phyloP scores from a whole-genome alignment of 2,888 invertebrate genomes.

The Epirrhoe tristata region DNA sequence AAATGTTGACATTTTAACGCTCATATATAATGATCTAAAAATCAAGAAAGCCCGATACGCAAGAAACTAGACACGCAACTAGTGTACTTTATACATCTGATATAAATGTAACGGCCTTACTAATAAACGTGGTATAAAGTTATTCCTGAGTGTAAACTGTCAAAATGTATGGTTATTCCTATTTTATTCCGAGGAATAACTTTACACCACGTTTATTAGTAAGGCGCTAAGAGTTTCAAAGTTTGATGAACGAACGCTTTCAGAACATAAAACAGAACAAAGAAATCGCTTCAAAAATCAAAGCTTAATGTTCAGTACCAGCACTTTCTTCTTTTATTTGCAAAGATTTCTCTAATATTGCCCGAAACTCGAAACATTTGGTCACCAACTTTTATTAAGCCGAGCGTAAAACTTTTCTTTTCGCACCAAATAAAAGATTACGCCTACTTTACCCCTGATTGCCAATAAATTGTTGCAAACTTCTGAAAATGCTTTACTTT shows the following conservation, averaged over 20 bases:
- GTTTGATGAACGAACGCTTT: neutral
- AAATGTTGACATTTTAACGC: no score
- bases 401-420: constrained; percentile 12
- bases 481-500: constrained; percentile 29
- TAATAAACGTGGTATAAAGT: no score
- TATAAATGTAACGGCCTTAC: no score
- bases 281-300: neutral
- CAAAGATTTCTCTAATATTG: neutral
- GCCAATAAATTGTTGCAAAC: constrained; percentile 34
- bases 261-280: neutral
- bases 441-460: constrained; percentile 29
- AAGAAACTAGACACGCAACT: no score
- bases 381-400: constrained; percentile 12
- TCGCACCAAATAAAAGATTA: constrained; percentile 28
- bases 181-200: no score
- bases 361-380: neutral
- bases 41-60: no score
- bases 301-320: neutral
- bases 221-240: no score
- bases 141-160: no score
- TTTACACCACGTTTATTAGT: no score
- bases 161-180: no score
- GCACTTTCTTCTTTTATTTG: neutral
- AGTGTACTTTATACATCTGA: no score
- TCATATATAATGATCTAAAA: no score